phyloP scores from a whole-genome alignment of 2,888 invertebrate genomes.

The Petrophora chlorosata region DNA sequence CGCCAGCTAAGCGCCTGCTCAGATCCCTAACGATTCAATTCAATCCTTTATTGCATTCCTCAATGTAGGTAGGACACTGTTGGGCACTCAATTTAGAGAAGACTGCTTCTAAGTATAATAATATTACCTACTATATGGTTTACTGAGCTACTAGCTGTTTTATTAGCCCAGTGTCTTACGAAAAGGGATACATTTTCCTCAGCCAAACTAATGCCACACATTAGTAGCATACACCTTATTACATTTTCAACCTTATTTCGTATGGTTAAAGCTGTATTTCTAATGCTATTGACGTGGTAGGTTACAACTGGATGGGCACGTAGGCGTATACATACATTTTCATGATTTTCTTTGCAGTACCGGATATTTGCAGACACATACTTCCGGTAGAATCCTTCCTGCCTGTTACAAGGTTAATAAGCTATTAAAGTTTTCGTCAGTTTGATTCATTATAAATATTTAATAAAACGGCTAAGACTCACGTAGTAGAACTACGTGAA shows the following conservation, averaged over 20 bases:
- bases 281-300: not conserved
- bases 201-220: not conserved
- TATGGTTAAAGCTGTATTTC: no score
- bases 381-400: not conserved
- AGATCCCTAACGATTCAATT: no score
- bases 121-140: no score
- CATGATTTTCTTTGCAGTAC: slow-evolving; percentile 6
- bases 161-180: slow-evolving; percentile 3
- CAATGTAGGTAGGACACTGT: no score
- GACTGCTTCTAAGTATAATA: no score
- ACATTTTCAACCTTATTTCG: not conserved
- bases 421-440: not conserved
- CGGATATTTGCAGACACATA: not conserved
- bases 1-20: no score
- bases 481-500: no score
- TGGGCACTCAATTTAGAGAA: no score
- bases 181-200: slow-evolving; percentile 3
- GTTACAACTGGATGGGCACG: not conserved
- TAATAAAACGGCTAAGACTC: no score
- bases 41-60: no score
- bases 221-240: no score
- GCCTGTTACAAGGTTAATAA: not conserved
- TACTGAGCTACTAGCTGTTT: no score
- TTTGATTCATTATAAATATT: not conserved
- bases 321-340: slow-evolving; percentile 1